phyloP scores from a whole-genome alignment of 2,888 invertebrate genomes.

The Acanthosepion lycidas region DNA sequence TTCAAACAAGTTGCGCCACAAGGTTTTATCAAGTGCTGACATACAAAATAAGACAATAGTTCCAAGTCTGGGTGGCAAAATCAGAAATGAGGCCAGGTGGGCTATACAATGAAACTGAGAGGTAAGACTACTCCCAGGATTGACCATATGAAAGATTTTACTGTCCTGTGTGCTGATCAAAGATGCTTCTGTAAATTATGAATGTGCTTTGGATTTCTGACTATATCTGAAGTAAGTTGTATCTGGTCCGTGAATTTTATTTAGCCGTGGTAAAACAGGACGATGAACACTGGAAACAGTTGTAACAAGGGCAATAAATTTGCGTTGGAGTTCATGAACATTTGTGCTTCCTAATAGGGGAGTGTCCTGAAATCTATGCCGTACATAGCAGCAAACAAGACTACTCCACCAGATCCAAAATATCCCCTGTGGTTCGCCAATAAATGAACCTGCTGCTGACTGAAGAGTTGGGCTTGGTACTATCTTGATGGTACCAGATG shows the following conservation, averaged over 20 bases:
- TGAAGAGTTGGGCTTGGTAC: constrained; percentile 76
- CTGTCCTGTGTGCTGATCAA: constrained; percentile 81
- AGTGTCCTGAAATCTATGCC: constrained; percentile 83
- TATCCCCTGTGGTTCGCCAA: constrained; percentile 91
- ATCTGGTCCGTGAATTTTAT: constrained; percentile 59
- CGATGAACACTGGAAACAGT: constrained; percentile 94
- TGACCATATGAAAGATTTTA: constrained; percentile 84
- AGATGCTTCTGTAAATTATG: constrained; percentile 87
- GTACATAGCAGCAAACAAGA: constrained; percentile 87
- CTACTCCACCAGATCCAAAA: constrained; percentile 90
- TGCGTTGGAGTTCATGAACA: constrained; percentile 82
- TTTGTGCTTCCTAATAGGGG: constrained; percentile 86
- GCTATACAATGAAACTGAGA: constrained; percentile 82
- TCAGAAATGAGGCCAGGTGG: constrained; percentile 80
- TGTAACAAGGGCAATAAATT: constrained; percentile 87
- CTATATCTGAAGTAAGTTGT: constrained; percentile 56
- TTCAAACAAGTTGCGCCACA: constrained; percentile 74
- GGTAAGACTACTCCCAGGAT: constrained; percentile 77
- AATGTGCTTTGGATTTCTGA: constrained; percentile 72
- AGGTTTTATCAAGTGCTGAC: constrained; percentile 70
- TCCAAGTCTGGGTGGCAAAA: constrained; percentile 84
- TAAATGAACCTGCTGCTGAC: constrained; percentile 91
- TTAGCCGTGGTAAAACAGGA: constrained; percentile 88
- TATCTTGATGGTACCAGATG: constrained; percentile 88
- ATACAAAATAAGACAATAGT: constrained; percentile 83